Evolutionary conservation across 2,113 vertebrate genomes (phyloP).

Genomic region (Gallinago paraguaiae): DNA sequence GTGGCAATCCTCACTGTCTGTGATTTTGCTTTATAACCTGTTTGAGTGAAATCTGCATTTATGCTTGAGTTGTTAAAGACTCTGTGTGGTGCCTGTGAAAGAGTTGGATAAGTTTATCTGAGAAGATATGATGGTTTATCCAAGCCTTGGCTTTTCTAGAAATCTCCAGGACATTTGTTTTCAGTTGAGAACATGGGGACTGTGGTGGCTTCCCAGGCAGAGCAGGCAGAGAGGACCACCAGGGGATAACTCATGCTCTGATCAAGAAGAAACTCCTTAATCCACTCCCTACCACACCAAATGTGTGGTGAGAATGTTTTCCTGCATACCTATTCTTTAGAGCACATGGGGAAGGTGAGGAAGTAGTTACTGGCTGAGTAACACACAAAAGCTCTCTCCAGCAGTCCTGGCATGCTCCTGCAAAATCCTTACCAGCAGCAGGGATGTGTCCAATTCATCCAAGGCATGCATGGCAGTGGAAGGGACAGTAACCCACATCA

Average conservation of each 20-base stretch:
- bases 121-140: background rate
- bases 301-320: rapidly evolving
- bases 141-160: background rate
- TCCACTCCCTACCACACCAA: background rate
- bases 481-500: background rate
- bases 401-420: background rate
- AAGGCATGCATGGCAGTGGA: background rate
- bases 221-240: background rate
- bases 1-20: background rate
- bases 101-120: background rate
- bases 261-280: background rate
- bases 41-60: background rate
- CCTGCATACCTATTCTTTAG: background rate
- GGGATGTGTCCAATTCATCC: background rate
- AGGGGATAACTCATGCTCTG: rapidly evolving
- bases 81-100: background rate
- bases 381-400: background rate
- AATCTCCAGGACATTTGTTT: background rate
- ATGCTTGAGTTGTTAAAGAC: background rate
- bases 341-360: background rate
- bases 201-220: background rate
- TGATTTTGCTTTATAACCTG: background rate
- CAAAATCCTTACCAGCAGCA: background rate
- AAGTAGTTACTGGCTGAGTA: background rate
- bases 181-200: background rate